Percentiles rank a stretch among this genome's conserved stretches.
Evolutionary conservation across 2,113 vertebrate species (phyloP).

Genomic region (Muntiacus muntjak): DNA sequence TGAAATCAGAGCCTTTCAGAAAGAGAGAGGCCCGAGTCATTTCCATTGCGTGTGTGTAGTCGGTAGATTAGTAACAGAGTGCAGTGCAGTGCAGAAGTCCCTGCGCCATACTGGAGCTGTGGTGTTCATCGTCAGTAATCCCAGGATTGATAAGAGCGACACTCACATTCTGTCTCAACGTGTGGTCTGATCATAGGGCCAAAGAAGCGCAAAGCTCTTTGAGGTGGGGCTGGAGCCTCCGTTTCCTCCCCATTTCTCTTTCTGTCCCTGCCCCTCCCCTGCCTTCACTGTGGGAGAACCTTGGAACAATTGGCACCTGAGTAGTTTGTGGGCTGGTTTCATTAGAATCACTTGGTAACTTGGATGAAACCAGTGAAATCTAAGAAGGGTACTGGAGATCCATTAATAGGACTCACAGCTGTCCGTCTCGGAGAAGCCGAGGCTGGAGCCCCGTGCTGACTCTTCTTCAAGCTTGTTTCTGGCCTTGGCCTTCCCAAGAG

Average conservation of each 20-base stretch:
- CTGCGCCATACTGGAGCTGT: not conserved
- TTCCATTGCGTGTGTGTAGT: not conserved
- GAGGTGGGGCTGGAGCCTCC: not conserved
- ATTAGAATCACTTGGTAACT: not conserved
- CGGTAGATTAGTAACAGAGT: not conserved
- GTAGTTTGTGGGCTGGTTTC: not conserved
- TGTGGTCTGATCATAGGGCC: not conserved
- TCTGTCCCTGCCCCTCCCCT: accelerated
- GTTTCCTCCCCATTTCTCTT: not conserved
- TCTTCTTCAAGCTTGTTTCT: not conserved
- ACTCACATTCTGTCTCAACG: not conserved
- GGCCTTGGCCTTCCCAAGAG: not conserved
- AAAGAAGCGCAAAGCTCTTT: not conserved
- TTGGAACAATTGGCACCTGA: not conserved
- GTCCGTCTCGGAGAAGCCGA: not conserved
- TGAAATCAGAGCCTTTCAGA: not conserved
- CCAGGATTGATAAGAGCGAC: not conserved
- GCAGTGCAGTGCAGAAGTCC: not conserved
- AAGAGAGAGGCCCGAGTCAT: not conserved
- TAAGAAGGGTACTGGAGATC: conserved; percentile 18
- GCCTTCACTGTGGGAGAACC: not conserved
- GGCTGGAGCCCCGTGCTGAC: not conserved
- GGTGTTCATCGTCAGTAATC: not conserved
- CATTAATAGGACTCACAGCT: conserved; percentile 54
- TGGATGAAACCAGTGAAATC: conserved; percentile 43